Conservation (phyloP, 2,113 vertebrate genomes). For the Xenotilapia caudafasciata region DNA sequence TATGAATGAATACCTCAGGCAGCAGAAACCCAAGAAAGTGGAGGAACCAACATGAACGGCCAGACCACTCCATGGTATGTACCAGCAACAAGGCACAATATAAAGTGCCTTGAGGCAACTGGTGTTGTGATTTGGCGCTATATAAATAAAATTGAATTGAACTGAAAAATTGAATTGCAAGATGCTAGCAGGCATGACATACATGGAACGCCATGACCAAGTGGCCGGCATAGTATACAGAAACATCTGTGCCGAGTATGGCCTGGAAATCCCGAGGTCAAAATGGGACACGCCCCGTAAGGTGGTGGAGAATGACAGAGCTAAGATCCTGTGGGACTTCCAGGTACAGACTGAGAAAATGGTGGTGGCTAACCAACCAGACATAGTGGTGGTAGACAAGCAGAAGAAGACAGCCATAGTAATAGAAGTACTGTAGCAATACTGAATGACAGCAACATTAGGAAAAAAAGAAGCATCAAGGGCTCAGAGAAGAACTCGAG, state of each 20-base stretch:
- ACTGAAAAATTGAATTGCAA: background rate
- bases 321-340: background rate
- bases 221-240: background rate
- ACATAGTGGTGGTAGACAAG: background rate
- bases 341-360: background rate
- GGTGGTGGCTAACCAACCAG: background rate
- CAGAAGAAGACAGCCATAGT: background rate
- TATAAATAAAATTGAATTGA: background rate
- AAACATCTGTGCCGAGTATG: background rate
- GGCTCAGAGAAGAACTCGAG: background rate
- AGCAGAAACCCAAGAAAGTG: background rate
- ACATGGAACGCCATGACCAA: background rate
- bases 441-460: background rate
- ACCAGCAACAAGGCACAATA: background rate
- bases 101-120: background rate
- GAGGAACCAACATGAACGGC: background rate
- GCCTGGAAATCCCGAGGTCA: background rate
- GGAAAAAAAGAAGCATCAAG: background rate
- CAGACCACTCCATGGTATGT: background rate
- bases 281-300: background rate
- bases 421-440: background rate
- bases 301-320: background rate
- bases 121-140: background rate
- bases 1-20: background rate
- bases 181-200: background rate